These are phyloP conservation scores for Oryzias sinensis DNA, from an alignment of 2,797 vertebrate species.

Conservation along the genomic window DNA sequence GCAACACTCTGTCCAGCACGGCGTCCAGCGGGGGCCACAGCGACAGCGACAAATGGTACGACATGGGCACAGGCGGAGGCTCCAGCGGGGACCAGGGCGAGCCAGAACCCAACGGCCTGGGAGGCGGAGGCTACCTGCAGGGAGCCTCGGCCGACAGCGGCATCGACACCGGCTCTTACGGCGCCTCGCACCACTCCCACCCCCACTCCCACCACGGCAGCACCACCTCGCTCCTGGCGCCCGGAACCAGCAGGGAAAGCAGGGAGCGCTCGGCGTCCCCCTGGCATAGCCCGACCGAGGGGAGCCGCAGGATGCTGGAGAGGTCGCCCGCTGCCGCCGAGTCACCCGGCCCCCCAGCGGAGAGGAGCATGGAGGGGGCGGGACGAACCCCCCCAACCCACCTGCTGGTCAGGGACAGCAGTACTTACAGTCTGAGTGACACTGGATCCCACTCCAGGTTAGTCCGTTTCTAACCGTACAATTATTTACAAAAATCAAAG, in stretches of 20 bases:
- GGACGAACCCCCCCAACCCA: conserved; percentile 86
- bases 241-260: conserved; percentile 70
- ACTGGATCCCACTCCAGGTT: conserved; percentile 91
- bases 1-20: conserved; percentile 97
- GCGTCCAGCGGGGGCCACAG: conserved; percentile 93
- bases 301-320: conserved; percentile 81
- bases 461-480: background rate
- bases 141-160: conserved; percentile 93
- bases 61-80: conserved; percentile 82
- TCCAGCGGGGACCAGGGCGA: conserved; percentile 85
- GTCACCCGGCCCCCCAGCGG: conserved; percentile 81
- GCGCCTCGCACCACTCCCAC: conserved; percentile 73
- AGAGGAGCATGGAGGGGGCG: conserved; percentile 62
- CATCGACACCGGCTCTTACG: conserved; percentile 91
- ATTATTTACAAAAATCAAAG: no score
- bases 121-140: conserved; percentile 88
- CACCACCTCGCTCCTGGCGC: conserved; percentile 84
- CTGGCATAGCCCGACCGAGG: conserved; percentile 95
- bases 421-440: conserved; percentile 91
- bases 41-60: conserved; percentile 95
- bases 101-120: conserved; percentile 88
- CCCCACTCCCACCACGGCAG: conserved; percentile 81
- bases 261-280: conserved; percentile 81
- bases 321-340: conserved; percentile 83
- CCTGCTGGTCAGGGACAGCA: conserved; percentile 90